Conservation (phyloP, 1,140 invertebrate species). For the Coenobita brevimanus region DNA sequence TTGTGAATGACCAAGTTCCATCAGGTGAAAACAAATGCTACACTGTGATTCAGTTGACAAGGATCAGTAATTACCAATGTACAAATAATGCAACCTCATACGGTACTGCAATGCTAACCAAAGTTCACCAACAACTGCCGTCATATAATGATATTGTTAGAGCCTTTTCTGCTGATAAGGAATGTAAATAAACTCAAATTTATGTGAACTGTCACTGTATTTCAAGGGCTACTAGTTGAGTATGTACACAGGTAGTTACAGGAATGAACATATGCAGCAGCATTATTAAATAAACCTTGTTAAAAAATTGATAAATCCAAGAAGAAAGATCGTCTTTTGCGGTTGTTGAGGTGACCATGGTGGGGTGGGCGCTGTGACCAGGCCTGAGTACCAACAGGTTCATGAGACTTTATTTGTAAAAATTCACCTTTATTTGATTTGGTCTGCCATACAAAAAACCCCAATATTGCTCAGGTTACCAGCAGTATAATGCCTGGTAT, state of each 20-base stretch:
- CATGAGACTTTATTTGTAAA: constrained; percentile 33
- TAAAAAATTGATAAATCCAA: constrained; percentile 47
- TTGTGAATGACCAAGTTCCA: no score
- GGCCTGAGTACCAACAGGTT: constrained; percentile 46
- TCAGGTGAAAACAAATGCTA: no score
- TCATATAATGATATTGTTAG: no score
- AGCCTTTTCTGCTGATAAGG: constrained; percentile 11
- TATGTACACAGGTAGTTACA: constrained; percentile 67
- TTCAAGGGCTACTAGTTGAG: constrained; percentile 67
- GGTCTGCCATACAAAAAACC: constrained; percentile 47
- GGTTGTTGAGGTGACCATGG: constrained; percentile 23
- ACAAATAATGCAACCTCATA: no score
- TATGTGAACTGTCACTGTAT: constrained; percentile 66
- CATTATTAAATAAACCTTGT: constrained; percentile 61
- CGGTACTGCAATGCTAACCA: no score
- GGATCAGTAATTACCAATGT: no score
- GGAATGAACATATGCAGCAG: constrained; percentile 67
- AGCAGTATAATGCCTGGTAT: constrained; percentile 49
- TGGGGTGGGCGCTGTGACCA: constrained; percentile 23
- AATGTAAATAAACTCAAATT: constrained; percentile 60
- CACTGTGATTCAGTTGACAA: no score
- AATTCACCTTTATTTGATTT: constrained; percentile 57
- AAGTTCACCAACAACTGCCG: no score
- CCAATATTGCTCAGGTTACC: constrained; percentile 39
- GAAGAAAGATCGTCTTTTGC: constrained; percentile 31